Base-by-base conservation (phyloP, 2,797 vertebrate genomes). In the Myripristis murdjan region DNA sequence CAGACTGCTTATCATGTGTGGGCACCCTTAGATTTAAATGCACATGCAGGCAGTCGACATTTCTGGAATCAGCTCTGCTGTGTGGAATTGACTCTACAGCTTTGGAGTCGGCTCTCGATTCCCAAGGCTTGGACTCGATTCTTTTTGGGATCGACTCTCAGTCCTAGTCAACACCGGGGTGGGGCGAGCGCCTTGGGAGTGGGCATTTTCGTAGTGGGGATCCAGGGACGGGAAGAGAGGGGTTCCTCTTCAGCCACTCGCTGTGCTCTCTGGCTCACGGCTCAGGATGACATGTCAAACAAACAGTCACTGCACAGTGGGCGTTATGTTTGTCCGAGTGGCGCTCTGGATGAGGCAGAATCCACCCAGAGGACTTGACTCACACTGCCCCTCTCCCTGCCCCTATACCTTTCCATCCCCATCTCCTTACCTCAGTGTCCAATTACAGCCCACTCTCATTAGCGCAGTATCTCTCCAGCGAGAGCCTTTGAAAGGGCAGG, bases 381-480 rank as follows among this genome's bases (percentile, higher is more conserved):
- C 90, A 85, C 82, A 82, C 87, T 90, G 81, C 88, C 85, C 87
- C 90, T 90, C 78, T 89, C 77, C 89, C 71, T 86, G 74, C 76
- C 84, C 83, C 81, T 78, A 81, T 79, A 81, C 82, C 87, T 75
- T 77, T 75, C 89, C 77, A 86, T 76, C 80, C 59, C 87, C 60
- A 78, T 76, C 89, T 60, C 89, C 89, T 92, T 87, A 92, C 87
- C 90, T 90, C 90, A 91, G 89, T 92, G 85, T 93, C 91, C 92
- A 92, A 92, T 94, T 92, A 92, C 89, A 92, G 88, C 85, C 90
- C 73, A 60, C 79, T 90, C 90, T 94, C 89, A 90, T 92, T 93
- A 94, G 91, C 78, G 87, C 91, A 85, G 90, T 91, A 85, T 93
- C 91, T 87, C 90, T 93, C 83, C 91, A 91, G 91, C 87, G 87